Evolutionary conservation across 2,113 vertebrate species (phyloP), one percentile per base, ranked within the genome.

Genomic region (Tragulus kanchil): DNA sequence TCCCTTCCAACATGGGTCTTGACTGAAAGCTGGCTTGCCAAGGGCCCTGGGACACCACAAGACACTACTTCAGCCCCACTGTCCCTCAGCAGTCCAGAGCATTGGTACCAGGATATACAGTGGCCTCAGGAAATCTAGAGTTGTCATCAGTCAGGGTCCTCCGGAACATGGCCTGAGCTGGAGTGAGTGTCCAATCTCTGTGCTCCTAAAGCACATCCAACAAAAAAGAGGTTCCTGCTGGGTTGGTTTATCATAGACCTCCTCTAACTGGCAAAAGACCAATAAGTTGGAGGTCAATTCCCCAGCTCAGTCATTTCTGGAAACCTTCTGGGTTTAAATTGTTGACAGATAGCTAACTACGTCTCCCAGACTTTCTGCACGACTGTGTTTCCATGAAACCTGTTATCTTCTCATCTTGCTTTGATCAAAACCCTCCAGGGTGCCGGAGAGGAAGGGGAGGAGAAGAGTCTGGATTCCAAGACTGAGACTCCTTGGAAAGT

Each of bases 281-380:
- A 97, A 61, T 65, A 93, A 64, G 61, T 50, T 54, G 91, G 81
- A 59, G 85, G 95, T 90, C 83, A 93, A 6, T 97, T 95, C 82
- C 59, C 56, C 67, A 97, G 67, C 69, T 89, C 95, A 96, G 67
- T 23, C 45, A 67, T 97, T 98, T 93, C 95, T 97, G 96, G 85
- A 98, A 95, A 95, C 6, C 65, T 85, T 93, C 90, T 95, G 82
- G 85, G 48, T 95, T 97, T 88, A 85, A 96, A 97, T 50, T 96
- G 85, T 93, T 96, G 85, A 96, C 90, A 93, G 96, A 96, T n/a
- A 96, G 83, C 92, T 95, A 95, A 85, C 71, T 83, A 56, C 0
- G 1, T 56, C 94, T 94, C 71, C 61, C 54, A 1, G 61, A 16
- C 77, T 96, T 89, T 96, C 90, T 6, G 3, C 23, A 61, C 1